These are phyloP conservation scores for Torymus auratus DNA, from an alignment of 2,888 invertebrate species.

Conservation along the genomic window DNA sequence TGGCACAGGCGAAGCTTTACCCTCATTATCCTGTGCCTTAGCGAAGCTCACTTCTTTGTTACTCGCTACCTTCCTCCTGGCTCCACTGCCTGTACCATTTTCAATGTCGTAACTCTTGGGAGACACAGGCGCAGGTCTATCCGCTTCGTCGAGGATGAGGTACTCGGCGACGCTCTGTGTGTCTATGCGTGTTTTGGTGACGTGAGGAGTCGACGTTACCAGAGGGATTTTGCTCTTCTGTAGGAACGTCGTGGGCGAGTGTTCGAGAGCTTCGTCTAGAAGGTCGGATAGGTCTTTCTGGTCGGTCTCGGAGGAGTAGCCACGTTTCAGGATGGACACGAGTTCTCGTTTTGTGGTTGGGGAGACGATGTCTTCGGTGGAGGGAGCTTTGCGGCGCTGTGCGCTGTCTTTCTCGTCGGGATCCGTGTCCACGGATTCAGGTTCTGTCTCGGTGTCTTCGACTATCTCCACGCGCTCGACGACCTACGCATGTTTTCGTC, in stretches of 20 bases:
- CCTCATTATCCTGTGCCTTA: neutral
- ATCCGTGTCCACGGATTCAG: slow-evolving; percentile 71
- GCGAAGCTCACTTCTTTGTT: slow-evolving; percentile 52
- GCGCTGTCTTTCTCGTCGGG: slow-evolving; percentile 59
- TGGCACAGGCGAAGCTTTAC: slow-evolving; percentile 19
- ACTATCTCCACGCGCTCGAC: slow-evolving; percentile 77
- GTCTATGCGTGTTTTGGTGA: slow-evolving; percentile 64
- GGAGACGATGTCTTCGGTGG: neutral
- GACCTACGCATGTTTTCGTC: slow-evolving; percentile 60
- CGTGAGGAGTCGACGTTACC: slow-evolving; percentile 33
- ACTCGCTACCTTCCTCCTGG: slow-evolving; percentile 67
- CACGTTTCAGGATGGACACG: slow-evolving; percentile 41
- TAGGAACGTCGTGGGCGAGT: slow-evolving; percentile 44
- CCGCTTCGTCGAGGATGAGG: slow-evolving; percentile 70
- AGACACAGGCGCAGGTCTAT: slow-evolving; percentile 53
- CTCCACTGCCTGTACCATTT: slow-evolving; percentile 66
- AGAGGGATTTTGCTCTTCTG: slow-evolving; percentile 40
- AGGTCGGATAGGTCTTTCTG: slow-evolving; percentile 35
- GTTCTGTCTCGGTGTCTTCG: slow-evolving; percentile 76
- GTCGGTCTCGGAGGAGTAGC: slow-evolving; percentile 15
- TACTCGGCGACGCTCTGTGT: slow-evolving; percentile 71
- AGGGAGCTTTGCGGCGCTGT: slow-evolving; percentile 13
- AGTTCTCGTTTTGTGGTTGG: slow-evolving; percentile 30
- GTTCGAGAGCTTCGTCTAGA: slow-evolving; percentile 45
- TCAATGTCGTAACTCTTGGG: neutral